Evolutionary conservation across 2,113 vertebrate genomes (phyloP).

Genomic region (Morphnarchus princeps): DNA sequence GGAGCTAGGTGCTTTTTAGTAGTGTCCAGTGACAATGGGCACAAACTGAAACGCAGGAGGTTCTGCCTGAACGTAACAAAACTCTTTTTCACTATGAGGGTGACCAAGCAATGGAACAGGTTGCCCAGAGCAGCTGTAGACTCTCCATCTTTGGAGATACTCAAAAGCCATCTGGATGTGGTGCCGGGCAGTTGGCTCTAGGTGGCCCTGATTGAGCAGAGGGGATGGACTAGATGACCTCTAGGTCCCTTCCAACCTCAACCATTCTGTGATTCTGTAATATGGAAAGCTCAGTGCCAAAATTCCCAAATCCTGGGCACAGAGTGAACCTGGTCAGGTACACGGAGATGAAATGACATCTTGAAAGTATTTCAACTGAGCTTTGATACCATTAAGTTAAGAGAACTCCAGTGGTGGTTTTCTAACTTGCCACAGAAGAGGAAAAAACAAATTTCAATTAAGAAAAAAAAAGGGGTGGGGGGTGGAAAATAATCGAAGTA

Average conservation of each 20-base stretch:
- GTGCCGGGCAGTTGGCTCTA: background rate
- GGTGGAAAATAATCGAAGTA: no score
- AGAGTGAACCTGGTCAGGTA: background rate
- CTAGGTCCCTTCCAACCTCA: background rate
- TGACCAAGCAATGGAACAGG: background rate
- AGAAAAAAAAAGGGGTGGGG: background rate
- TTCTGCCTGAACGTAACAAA: background rate
- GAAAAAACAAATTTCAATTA: background rate
- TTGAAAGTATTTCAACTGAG: background rate
- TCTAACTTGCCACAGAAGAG: background rate
- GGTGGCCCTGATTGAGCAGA: background rate
- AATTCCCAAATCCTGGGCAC: background rate
- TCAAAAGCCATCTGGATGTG: background rate
- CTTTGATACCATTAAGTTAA: background rate
- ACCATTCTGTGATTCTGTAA: background rate
- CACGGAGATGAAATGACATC: background rate
- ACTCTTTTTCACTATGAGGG: background rate
- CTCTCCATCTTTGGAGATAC: background rate
- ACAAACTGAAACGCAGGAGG: background rate
- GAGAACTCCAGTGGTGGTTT: background rate
- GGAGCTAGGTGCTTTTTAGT: background rate
- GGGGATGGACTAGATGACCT: background rate
- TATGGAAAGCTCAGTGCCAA: background rate
- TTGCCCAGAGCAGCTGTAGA: background rate
- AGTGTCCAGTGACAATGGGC: fast-evolving